Evolutionary conservation across 2,113 vertebrate species (phyloP).

Genomic region (Boleophthalmus pectinirostris): DNA sequence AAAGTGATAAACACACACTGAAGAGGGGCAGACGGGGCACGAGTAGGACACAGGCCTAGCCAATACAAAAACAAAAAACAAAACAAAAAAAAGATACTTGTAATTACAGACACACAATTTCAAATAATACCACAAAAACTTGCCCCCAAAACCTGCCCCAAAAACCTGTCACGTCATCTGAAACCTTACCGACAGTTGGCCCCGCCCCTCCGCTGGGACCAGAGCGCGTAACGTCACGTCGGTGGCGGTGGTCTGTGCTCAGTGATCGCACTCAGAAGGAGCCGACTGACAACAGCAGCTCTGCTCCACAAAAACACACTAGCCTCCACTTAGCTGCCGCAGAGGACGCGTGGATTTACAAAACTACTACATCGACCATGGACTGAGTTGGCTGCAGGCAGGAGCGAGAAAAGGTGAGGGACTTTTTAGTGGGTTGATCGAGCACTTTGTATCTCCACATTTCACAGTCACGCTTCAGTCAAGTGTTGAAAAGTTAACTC

Average conservation of each 20-base stretch:
- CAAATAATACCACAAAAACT: too few relatives aligned
- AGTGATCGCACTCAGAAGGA: neutral
- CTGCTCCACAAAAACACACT: neutral
- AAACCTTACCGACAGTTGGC: neutral
- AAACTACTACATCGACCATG: neutral
- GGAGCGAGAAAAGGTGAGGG: conserved; percentile 10
- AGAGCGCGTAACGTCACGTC: neutral
- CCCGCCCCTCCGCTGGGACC: conserved; percentile 9
- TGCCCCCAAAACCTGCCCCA: too few relatives aligned
- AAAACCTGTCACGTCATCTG: neutral
- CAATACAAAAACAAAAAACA: too few relatives aligned
- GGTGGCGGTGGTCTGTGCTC: neutral
- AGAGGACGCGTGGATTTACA: conserved; percentile 39
- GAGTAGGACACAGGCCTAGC: too few relatives aligned
- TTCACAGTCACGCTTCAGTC: neutral
- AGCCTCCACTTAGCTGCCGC: neutral
- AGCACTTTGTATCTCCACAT: neutral
- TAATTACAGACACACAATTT: neutral
- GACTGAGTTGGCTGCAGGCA: neutral
- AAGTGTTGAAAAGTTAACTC: neutral
- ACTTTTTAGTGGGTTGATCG: conserved; percentile 1
- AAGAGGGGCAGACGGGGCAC: too few relatives aligned
- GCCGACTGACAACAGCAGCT: neutral
- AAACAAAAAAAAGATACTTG: neutral
- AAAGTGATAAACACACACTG: too few relatives aligned